Conservation (phyloP, 2,888 invertebrate genomes). For the Polyommatus icarus region DNA sequence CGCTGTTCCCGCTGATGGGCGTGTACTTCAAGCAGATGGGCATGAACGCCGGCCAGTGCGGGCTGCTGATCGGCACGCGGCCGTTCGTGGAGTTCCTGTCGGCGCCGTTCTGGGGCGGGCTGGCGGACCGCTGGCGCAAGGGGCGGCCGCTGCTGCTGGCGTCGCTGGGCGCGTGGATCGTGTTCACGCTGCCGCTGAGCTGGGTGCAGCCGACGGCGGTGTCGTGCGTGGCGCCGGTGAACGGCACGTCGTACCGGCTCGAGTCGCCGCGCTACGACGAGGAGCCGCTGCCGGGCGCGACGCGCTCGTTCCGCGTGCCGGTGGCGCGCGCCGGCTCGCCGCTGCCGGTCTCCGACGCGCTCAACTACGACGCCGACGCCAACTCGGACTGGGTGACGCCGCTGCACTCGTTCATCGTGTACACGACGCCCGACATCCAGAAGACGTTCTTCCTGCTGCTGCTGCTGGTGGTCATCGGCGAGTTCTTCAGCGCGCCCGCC, state of each 20-base stretch:
- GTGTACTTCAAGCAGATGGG: constrained; percentile 99
- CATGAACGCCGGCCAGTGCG: constrained; percentile 98
- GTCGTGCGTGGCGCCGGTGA: constrained; percentile 85
- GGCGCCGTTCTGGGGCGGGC: constrained; percentile 98
- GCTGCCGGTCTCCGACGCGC: constrained; percentile 86
- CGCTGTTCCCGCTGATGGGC: constrained; percentile 98
- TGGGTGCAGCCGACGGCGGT: constrained; percentile 97
- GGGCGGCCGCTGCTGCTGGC: constrained; percentile 93
- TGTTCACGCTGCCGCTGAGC: constrained; percentile 97
- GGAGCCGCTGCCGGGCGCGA: constrained; percentile 47
- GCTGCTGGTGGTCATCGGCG: constrained; percentile 95
- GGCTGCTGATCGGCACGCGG: constrained; percentile 95
- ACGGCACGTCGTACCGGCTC: constrained; percentile 81
- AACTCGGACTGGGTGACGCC: constrained; percentile 92
- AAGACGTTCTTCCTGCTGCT: constrained; percentile 97
- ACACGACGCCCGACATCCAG: constrained; percentile 92
- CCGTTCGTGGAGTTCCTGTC: constrained; percentile 98
- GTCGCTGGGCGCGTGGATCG: constrained; percentile 96
- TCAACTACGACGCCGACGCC: constrained; percentile 85
- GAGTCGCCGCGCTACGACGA: constrained; percentile 79
- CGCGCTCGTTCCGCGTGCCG: constrained; percentile 55
- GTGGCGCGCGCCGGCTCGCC: constrained; percentile 81
- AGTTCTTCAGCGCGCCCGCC: constrained; percentile 98
- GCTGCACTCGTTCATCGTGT: constrained; percentile 95
- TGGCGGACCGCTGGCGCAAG: constrained; percentile 94